Conservation (phyloP, 2,113 vertebrate species). For the Scomber japonicus region DNA sequence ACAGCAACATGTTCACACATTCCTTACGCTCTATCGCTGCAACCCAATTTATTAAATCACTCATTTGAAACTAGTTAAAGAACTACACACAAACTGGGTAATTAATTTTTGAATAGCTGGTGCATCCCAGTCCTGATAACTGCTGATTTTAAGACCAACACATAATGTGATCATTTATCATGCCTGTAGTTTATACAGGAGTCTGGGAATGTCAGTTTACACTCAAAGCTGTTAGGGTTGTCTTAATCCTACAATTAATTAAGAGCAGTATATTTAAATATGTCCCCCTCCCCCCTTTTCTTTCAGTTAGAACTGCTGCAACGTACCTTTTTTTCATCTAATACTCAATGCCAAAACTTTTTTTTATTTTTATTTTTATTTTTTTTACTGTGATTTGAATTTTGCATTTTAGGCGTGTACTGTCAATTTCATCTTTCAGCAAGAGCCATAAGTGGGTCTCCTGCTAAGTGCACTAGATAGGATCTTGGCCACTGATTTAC, state of each 20-base stretch:
- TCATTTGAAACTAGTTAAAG: neutral
- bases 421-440: conserved; percentile 59
- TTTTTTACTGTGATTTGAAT: conserved; percentile 21
- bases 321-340: too few species aligned
- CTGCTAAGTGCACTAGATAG: conserved; percentile 69
- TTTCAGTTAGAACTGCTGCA: neutral
- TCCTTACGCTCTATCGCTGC: neutral
- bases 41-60: neutral
- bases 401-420: conserved; percentile 39
- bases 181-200: neutral
- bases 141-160: neutral
- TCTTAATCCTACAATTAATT: neutral
- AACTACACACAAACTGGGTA: neutral
- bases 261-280: neutral
- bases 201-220: neutral
- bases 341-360: neutral
- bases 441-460: conserved; percentile 62
- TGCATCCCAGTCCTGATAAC: too few species aligned
- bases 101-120: neutral
- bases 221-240: neutral
- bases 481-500: conserved; percentile 66
- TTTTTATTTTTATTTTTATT: too few species aligned
- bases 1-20: neutral
- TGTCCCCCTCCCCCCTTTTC: neutral
- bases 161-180: neutral